phyloP scores from a whole-genome alignment of 2,113 vertebrate species.

The Uria lomvia region DNA sequence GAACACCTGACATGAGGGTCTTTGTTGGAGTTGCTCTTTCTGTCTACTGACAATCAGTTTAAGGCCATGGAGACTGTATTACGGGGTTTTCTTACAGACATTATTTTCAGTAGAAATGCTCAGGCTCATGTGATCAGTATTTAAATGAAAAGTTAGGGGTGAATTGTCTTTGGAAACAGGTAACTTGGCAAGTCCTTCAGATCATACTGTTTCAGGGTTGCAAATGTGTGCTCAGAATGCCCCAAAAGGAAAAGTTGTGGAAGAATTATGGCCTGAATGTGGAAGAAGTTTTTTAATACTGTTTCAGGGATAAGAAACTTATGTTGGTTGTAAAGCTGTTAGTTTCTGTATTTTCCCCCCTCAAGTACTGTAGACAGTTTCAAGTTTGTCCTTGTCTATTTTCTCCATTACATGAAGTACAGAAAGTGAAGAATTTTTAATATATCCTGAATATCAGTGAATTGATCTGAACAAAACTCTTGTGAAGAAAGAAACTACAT shows the following conservation, averaged over 20 bases:
- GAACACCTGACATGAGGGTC: background rate
- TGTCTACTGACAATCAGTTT: background rate
- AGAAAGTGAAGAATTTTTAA: background rate
- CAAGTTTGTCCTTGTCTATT: background rate
- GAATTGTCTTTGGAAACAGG: background rate
- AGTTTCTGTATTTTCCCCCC: background rate
- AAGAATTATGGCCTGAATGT: background rate
- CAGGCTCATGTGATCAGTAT: background rate
- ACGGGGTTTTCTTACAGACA: background rate
- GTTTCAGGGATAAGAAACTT: background rate
- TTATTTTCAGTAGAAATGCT: background rate
- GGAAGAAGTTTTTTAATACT: background rate
- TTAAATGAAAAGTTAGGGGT: background rate
- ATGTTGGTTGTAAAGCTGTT: background rate
- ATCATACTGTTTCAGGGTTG: background rate
- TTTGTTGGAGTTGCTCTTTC: background rate
- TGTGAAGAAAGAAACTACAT: background rate
- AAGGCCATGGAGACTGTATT: background rate
- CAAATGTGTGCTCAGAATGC: background rate
- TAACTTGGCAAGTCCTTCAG: background rate
- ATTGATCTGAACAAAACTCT: background rate
- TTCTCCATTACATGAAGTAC: background rate
- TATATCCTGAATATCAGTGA: background rate
- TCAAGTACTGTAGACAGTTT: background rate
- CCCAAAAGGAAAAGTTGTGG: background rate